phyloP scores from a whole-genome alignment of 2,797 vertebrate species.

The Merluccius polli region DNA sequence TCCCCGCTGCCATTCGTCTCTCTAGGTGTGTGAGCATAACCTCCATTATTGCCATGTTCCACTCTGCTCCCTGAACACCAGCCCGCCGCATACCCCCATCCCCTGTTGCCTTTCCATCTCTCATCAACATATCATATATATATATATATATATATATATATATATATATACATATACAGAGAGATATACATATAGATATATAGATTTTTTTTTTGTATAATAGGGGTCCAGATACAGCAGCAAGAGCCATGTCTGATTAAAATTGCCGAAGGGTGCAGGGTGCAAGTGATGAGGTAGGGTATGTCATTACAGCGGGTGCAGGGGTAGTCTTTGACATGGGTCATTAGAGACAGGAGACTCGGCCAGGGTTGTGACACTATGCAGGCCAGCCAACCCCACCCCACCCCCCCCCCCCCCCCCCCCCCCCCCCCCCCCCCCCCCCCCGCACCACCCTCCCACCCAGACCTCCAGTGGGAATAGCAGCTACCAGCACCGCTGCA shows the following conservation, averaged over 20 bases:
- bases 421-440: too few species aligned
- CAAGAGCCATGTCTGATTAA: slow-evolving; percentile 56
- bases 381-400: too few species aligned
- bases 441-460: slow-evolving; percentile 51
- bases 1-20: slow-evolving; percentile 56
- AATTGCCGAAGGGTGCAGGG: slow-evolving; percentile 58
- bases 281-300: slow-evolving; percentile 60
- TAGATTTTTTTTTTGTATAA: slow-evolving; percentile 33
- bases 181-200: too few species aligned
- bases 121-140: slow-evolving; percentile 45
- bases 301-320: slow-evolving; percentile 53
- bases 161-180: too few species aligned
- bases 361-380: slow-evolving; percentile 33
- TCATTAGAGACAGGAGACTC: slow-evolving; percentile 67
- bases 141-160: background rate
- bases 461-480: slow-evolving; percentile 65
- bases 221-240: slow-evolving; percentile 42
- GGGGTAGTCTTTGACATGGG: slow-evolving; percentile 63
- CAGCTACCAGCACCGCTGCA: slow-evolving; percentile 26
- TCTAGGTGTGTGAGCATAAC: slow-evolving; percentile 36
- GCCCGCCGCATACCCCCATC: slow-evolving; percentile 30
- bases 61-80: background rate
- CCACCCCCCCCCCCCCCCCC: too few species aligned
- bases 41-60: slow-evolving; percentile 28
- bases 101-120: slow-evolving; percentile 22